These are phyloP conservation scores for Gastrophysa polygoni DNA, from an alignment of 2,888 invertebrate species.

Conservation along the genomic window DNA sequence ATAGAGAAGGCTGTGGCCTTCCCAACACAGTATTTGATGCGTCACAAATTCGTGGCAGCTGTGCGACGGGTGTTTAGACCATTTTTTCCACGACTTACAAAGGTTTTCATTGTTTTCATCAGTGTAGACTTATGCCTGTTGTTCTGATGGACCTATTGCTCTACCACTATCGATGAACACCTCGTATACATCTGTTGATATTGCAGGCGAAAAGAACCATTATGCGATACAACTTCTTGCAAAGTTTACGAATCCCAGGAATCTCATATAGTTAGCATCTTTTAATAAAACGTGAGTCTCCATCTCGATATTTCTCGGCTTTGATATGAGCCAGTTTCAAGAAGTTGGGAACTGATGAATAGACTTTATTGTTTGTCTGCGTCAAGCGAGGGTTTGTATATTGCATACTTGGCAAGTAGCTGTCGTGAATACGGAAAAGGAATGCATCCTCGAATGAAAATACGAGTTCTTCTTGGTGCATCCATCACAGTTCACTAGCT, in stretches of 20 bases:
- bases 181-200: no score
- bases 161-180: no score
- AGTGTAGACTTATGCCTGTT: no score
- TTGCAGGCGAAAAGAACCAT: neutral
- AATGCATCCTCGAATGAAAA: neutral
- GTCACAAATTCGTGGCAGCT: no score
- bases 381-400: neutral
- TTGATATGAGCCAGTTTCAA: conserved; percentile 1
- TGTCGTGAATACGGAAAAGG: neutral
- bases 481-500: no score
- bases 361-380: neutral
- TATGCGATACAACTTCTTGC: neutral
- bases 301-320: conserved; percentile 1
- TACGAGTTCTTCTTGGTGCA: neutral
- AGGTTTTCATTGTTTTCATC: no score
- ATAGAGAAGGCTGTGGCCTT: no score
- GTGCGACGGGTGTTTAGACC: no score
- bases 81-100: no score
- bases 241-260: conserved; percentile 12
- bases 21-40: no score
- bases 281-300: conserved; percentile 16
- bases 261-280: neutral
- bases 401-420: neutral
- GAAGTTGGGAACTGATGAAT: neutral
- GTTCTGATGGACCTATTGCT: no score